Evolutionary conservation across 2,113 vertebrate species (phyloP).

Genomic region (Barbus barbus): DNA sequence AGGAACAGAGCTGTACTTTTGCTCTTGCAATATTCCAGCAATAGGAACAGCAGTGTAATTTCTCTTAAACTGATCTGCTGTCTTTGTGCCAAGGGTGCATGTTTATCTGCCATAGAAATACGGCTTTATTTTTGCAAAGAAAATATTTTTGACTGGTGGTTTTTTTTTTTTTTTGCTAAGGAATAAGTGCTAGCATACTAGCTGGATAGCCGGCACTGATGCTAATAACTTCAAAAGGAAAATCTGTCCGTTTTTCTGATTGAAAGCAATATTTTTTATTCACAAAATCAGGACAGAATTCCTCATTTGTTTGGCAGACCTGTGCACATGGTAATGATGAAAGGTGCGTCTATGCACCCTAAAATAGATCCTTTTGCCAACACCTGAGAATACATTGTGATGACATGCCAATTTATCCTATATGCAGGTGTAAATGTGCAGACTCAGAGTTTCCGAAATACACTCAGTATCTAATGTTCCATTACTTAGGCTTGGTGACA

Average conservation of each 20-base stretch:
- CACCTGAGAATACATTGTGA: slow-evolving; percentile 7
- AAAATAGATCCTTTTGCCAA: neutral
- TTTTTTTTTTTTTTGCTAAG: neutral
- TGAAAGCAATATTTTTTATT: neutral
- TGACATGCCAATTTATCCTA: neutral
- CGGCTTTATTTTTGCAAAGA: neutral
- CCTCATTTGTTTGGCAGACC: neutral
- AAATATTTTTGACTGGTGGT: neutral
- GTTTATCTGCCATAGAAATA: neutral
- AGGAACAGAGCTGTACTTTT: no score
- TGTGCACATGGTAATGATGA: neutral
- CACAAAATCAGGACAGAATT: neutral
- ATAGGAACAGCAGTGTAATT: neutral
- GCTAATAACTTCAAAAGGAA: neutral
- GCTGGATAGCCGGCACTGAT: neutral
- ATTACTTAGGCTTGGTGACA: neutral
- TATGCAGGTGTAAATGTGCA: slow-evolving; percentile 18
- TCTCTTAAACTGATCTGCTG: neutral
- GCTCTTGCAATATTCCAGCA: neutral
- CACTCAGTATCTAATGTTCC: neutral
- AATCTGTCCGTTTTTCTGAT: neutral
- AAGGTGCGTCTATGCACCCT: neutral
- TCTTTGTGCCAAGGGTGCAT: slow-evolving; percentile 6
- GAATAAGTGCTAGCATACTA: neutral
- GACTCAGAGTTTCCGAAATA: neutral